Evolutionary conservation across 2,888 invertebrate genomes (phyloP).

Genomic region (Eilema caniola): DNA sequence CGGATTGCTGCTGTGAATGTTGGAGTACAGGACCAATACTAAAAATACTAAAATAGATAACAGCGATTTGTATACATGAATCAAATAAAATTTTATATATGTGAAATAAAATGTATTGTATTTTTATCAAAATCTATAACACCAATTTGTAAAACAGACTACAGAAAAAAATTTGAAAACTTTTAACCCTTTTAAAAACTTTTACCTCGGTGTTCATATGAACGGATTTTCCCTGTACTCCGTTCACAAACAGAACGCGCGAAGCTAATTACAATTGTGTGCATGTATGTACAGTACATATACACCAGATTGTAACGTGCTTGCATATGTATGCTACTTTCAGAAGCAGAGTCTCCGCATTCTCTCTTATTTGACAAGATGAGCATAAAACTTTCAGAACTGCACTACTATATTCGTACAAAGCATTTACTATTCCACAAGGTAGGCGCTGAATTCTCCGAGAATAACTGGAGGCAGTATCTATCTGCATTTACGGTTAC

Average conservation of each 20-base stretch:
- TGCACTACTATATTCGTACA: not conserved
- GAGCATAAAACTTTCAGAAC: not conserved
- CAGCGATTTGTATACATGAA: constrained; percentile 8
- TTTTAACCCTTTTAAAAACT: not conserved
- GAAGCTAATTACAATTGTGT: not conserved
- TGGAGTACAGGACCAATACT: constrained; percentile 38
- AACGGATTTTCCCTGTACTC: not conserved
- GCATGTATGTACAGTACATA: not conserved
- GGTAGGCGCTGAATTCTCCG: not conserved
- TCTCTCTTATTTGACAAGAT: not conserved
- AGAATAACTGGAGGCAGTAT: no score
- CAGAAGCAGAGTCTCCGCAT: not conserved
- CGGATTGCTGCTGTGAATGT: constrained; percentile 51
- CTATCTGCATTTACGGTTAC: no score
- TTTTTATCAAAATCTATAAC: no score
- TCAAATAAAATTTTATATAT: not conserved
- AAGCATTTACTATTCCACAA: not conserved
- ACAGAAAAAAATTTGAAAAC: not conserved
- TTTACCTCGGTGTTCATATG: not conserved
- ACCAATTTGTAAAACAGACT: no score
- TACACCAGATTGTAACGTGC: not conserved
- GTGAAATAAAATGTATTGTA: no score
- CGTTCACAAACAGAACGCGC: not conserved
- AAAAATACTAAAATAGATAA: constrained; percentile 31
- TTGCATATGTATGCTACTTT: not conserved